Conservation (phyloP, 2,888 invertebrate genomes). For the Hermodice carunculata region DNA sequence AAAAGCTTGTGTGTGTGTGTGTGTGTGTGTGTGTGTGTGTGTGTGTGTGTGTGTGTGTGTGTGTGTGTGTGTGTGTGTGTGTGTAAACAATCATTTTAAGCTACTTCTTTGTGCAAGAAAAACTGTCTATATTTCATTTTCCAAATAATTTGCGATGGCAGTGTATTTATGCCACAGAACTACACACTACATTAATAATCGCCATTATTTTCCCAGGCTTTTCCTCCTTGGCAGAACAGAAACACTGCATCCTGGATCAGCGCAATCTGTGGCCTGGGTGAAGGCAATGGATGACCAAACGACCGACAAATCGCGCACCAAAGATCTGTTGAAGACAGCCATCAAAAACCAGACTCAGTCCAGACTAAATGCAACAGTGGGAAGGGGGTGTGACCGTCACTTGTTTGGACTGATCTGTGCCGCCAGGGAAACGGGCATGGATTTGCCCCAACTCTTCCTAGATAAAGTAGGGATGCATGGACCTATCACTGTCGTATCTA, state of each 20-base stretch:
- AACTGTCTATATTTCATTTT: too few species aligned
- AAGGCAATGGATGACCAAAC: slow-evolving; percentile 50
- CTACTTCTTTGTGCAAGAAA: too few species aligned
- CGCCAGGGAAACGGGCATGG: slow-evolving; percentile 49
- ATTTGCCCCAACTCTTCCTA: slow-evolving; percentile 47
- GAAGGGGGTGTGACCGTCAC: slow-evolving; percentile 74
- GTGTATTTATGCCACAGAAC: too few species aligned
- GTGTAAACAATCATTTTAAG: too few species aligned
- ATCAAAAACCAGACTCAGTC: slow-evolving; percentile 49
- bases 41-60: too few species aligned
- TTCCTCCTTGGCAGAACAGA: slow-evolving; percentile 76
- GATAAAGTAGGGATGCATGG: slow-evolving; percentile 43
- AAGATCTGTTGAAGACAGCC: slow-evolving; percentile 46
- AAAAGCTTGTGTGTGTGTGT: too few species aligned
- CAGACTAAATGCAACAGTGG: slow-evolving; percentile 51
- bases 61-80: too few species aligned
- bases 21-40: too few species aligned
- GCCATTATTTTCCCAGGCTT: too few species aligned
- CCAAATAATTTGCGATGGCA: too few species aligned
- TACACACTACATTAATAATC: too few species aligned
- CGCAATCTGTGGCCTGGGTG: slow-evolving; percentile 67
- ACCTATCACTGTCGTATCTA: too few species aligned
- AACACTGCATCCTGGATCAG: slow-evolving; percentile 75
- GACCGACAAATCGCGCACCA: slow-evolving; percentile 42
- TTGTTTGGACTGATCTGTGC: slow-evolving; percentile 71